Base-by-base conservation (phyloP, 1,140 invertebrate species). In the Globodera rostochiensis region DNA sequence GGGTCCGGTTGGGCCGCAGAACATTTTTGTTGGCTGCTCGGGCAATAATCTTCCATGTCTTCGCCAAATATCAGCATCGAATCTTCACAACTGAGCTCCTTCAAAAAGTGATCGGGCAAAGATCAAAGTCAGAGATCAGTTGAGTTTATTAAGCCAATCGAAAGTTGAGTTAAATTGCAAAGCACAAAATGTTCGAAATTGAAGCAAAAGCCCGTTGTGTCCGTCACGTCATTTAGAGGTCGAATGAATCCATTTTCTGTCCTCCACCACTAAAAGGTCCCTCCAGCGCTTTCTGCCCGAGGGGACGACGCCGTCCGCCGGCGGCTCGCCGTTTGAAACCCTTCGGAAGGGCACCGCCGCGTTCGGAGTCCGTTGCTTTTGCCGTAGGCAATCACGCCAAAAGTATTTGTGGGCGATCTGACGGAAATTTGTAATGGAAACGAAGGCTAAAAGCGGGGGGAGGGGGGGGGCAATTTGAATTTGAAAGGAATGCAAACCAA, bases 71-170 rank as follows among this genome's bases (percentile, higher is more conserved):
- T 77, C 6, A 89, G 78, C 70, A 84, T 79, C 64, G 84, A 77
- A 66, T 84, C 79, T 19, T 86, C 84, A 75, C 88, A 89, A 5
- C 84, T 82, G 11, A 89, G 77, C 15, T 87, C 74, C 87, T 88
- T 69, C 76, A 84, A 80, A 66, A 74, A 19, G 15, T 19, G 70
- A 66, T 82, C 25, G 25, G 15, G 45, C 45, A 60, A 50, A 8
- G 50, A 25, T 46, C 73, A 60, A 77, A 45, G 46, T 25, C 57
- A 77, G n/a, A 77, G 25, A 78, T 70, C 66, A 78, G 36, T 5
- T 9, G 11, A 69, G 49, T 25, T 45, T 64, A 78, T 64, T 13
- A 57, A 76, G 47, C 74, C 13, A 76, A 50, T 45, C 36, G 21
- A 25, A 74, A n/a, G 50, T 53, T 53, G 50, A 9, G 50, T 69